Base-by-base conservation (phyloP, 2,888 invertebrate genomes). In the Molanna angustata region DNA sequence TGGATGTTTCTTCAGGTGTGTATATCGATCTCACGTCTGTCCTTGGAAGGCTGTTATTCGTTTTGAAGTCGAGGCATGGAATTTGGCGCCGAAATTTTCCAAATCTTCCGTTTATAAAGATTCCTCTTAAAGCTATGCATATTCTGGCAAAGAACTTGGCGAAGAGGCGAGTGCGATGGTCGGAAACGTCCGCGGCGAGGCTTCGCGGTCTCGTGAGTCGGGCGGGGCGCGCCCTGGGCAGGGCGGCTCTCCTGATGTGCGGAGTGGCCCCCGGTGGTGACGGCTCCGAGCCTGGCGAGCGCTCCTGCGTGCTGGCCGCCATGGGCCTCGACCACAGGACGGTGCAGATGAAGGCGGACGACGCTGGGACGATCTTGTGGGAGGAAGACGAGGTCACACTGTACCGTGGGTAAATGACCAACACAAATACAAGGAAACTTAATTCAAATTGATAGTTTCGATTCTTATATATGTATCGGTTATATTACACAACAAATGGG, bases 241-340 rank as follows among this genome's bases (percentile, higher is more conserved):
- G 31, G 14, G 31, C 37, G 42, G 42, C 33, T 11, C 27, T 46
- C 14, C 40, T 46, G 18, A 13, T 45, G 16, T 54, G 55, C 55
- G 49, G 49, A 39, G 42, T 33, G 35, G 13, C 42, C 22, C 18
- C 27, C 9, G 2, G 49, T 4, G n/a, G 20, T 9, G 22, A 44
- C 16, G n/a, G n/a, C n/a, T n/a, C n/a, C n/a, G 41, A 49, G 19
- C 39, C 53, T 9, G 18, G 41, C n/a, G 56, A 54, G 22, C 52
- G 39, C 18, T 52, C 68, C 66, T 65, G 70, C 69, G 65, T 75
- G 74, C 67, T 75, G 74, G 64, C 75, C 72, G 62, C 66, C 73
- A 55, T 64, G 72, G 56, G 57, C 71, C 17, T 51, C 21, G 51
- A 44, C 40, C 44, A 41, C 19, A 39, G 32, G 16, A 18, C 2